These are phyloP conservation scores for Hippocampus comes DNA, from an alignment of 2,113 vertebrate genomes.

Conservation along the genomic window DNA sequence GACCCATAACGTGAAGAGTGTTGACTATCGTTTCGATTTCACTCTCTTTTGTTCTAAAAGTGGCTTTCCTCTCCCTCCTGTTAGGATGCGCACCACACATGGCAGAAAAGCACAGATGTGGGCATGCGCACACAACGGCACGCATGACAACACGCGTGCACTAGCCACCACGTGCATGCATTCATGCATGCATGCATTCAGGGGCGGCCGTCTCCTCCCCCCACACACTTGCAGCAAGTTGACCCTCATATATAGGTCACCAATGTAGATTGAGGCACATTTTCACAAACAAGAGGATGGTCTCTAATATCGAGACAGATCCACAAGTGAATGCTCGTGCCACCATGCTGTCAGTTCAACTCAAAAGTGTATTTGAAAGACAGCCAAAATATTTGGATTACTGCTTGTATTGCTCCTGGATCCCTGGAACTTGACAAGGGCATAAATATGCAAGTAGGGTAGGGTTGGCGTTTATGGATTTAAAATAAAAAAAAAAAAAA, in stretches of 20 bases:
- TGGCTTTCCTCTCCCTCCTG: no score
- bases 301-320: background rate
- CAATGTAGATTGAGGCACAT: slow-evolving; percentile 3
- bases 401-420: no score
- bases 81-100: background rate
- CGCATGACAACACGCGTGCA: slow-evolving; percentile 47
- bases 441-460: no score
- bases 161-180: slow-evolving; percentile 13
- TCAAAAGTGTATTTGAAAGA: no score
- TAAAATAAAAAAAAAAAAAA: background rate
- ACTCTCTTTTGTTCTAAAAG: no score
- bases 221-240: slow-evolving; percentile 17
- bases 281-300: background rate
- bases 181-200: slow-evolving; percentile 33
- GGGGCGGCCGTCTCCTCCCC: slow-evolving; percentile 29
- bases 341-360: no score
- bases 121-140: background rate
- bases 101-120: slow-evolving; percentile 28
- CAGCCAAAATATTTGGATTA: no score
- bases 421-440: no score
- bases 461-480: no score
- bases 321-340: background rate
- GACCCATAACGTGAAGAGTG: background rate
- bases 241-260: slow-evolving; percentile 58
- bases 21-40: no score